These are phyloP conservation scores for Myioborus melanocephalus DNA, from an alignment of 2,797 vertebrate species.

Conservation along the genomic window DNA sequence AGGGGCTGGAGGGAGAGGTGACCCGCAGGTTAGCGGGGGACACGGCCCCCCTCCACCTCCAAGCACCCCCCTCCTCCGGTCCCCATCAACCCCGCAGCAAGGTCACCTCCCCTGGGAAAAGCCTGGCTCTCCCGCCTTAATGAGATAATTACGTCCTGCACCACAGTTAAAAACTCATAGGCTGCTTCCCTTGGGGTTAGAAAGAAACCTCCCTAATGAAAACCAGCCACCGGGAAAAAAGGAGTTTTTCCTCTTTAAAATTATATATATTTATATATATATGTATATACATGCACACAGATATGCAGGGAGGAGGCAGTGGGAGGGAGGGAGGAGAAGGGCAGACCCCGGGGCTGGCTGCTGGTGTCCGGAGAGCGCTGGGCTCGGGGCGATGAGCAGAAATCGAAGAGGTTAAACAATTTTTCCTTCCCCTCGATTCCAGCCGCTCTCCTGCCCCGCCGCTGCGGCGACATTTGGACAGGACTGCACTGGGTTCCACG, in stretches of 20 bases:
- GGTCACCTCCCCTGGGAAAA: conserved; percentile 40
- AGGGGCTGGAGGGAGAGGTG: background rate
- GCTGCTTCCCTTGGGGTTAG: conserved; percentile 28
- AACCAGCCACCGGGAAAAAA: conserved; percentile 44
- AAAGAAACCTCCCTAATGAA: conserved; percentile 65
- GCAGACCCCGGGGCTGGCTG: background rate
- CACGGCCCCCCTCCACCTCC: background rate
- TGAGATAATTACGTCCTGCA: conserved; percentile 52
- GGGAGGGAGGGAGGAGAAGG: background rate
- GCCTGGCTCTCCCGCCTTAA: conserved; percentile 45
- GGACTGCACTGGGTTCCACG: background rate
- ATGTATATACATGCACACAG: too few species aligned
- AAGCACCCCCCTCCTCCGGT: background rate
- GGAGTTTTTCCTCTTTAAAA: conserved; percentile 27
- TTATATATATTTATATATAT: background rate
- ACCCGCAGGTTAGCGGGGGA: background rate
- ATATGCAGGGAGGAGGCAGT: background rate
- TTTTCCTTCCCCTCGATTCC: background rate
- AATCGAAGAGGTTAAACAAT: background rate
- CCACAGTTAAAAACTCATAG: conserved; percentile 53
- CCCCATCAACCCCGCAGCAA: conserved; percentile 8
- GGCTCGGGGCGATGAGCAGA: background rate
- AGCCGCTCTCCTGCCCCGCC: background rate
- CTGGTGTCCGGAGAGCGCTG: background rate
- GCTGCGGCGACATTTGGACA: background rate